phyloP scores from a whole-genome alignment of 2,113 vertebrate species.

The Deroptyus accipitrinus region DNA sequence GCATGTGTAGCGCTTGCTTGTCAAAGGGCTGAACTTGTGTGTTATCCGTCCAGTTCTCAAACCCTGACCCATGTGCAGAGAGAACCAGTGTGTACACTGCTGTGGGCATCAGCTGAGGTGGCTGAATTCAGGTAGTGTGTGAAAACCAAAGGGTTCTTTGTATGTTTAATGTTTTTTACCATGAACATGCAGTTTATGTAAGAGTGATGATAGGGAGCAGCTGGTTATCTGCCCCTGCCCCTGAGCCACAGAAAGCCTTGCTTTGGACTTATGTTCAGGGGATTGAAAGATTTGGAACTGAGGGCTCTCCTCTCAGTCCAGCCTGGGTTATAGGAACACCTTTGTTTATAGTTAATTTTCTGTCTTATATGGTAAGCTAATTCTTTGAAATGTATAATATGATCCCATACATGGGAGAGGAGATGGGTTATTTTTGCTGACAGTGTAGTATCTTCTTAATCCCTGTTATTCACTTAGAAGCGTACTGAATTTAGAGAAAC shows the following conservation, averaged over 20 bases:
- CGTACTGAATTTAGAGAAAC: not conserved
- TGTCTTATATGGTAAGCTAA: not conserved
- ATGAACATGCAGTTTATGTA: not conserved
- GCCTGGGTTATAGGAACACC: not conserved
- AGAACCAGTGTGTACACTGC: rapidly evolving
- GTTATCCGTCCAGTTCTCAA: not conserved
- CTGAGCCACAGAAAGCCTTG: not conserved
- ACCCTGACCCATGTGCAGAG: rapidly evolving
- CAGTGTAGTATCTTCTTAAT: not conserved
- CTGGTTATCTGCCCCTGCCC: not conserved
- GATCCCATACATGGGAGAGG: not conserved
- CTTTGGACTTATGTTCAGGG: not conserved
- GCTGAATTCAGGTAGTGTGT: not conserved
- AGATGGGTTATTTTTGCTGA: not conserved
- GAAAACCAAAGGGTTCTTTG: not conserved
- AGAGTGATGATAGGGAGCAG: not conserved
- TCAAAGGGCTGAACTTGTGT: not conserved
- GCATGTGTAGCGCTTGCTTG: not conserved
- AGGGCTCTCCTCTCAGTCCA: not conserved
- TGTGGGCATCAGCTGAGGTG: not conserved
- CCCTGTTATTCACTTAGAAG: not conserved
- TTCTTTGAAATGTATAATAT: not conserved
- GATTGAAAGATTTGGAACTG: not conserved
- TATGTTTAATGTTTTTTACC: not conserved
- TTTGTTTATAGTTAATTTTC: not conserved